Base-by-base conservation (phyloP, 2,797 vertebrate genomes). In the Cirrhinus mrigala region DNA sequence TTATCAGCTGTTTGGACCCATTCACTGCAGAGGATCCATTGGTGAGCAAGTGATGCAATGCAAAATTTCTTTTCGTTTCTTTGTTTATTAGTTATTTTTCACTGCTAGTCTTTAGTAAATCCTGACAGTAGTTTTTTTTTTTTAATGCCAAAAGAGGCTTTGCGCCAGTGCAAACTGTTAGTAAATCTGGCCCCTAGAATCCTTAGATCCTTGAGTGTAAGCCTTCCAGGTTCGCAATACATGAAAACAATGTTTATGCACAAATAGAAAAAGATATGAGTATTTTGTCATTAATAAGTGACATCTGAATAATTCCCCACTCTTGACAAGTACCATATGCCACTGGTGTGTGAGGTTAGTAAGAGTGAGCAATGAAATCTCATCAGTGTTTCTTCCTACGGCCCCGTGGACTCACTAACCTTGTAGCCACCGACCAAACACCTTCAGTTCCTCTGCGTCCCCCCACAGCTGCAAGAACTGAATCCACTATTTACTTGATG, bases 401-500 rank as follows among this genome's bases (percentile, higher is more conserved):
- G 46, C 44, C n/a, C 22, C 14, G 22, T 56, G 46, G 78, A 68
- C 22, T 85, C 69, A 74, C 50, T 81, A 87, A 87, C 75, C 82
- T 76, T 22, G 54, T 29, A 73, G 71, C 74, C 85, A 87, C 77
- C 50, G 54, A 64, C 37, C 70, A 79, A 88, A 84, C 69, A 88
- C 80, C 73, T 82, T 40, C 50, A 71, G 52, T 50, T 60, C 80
- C 71, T 29, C 40, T 69, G 82, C 37, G 68, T 79, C 80, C 71
- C 46, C 76, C 24, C 24, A 40, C 54, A 89, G 85, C 54, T 77
- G 54, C 37, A 29, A 75, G 85, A 91, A 88, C 88, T 85, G 84
- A 87, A 87, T 91, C 86, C 52, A 90, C 93, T 93, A 94, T 94
- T 92, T 94, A 92, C 90, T 92, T 93, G 93, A 94, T 94, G 92